Base-by-base conservation (phyloP, 2,113 vertebrate genomes). In the Phyllopteryx taeniolatus region DNA sequence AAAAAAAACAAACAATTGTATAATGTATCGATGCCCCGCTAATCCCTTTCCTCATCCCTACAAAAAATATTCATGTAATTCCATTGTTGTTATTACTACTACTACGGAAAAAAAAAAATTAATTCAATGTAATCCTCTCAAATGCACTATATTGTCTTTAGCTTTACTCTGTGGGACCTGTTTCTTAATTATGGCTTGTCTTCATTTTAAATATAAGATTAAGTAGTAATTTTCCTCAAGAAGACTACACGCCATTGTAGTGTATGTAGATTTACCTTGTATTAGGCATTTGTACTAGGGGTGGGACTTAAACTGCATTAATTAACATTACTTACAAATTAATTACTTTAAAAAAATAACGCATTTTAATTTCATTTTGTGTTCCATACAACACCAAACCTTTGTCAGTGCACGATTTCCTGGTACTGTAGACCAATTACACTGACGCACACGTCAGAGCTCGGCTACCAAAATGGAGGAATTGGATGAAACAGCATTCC, bases 241-340 rank as follows among this genome's bases (percentile, higher is more conserved):
- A 86, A 89, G 88, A 79, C 78, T 85, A 27, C 27, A 27, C 27
- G 81, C 83, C 83, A 82, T 84, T 79, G 79, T 83, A 78, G 69
- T 68, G 22, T 31, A 27, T 13, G 56, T 12, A 59, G 59, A 11
- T 35, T 17, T 8, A 17, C 17, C 31, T 17, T 14, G 0, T 31
- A 4, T 8, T 53, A n/a, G 2, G 51, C 8, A 53, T 22, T 22
- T 39, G 4, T 39, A 39, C 35, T 39, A 5, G 35, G 35, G 35
- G 35, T 39, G 35, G 35, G 35, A 39, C 35, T 39, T 39, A 5
- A 39, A 39, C 35, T 5, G 27, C 27, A 27, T 27, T 6, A 39
- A 39, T 39, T 2, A 6, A 6, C 4, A 6, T 39, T 39, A 39
- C 4, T 39, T 39, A 6, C 35, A 39, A 39, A 39, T 39, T 39